Evolutionary conservation across 2,888 invertebrate species (phyloP).

Genomic region (Odontothrips loti): DNA sequence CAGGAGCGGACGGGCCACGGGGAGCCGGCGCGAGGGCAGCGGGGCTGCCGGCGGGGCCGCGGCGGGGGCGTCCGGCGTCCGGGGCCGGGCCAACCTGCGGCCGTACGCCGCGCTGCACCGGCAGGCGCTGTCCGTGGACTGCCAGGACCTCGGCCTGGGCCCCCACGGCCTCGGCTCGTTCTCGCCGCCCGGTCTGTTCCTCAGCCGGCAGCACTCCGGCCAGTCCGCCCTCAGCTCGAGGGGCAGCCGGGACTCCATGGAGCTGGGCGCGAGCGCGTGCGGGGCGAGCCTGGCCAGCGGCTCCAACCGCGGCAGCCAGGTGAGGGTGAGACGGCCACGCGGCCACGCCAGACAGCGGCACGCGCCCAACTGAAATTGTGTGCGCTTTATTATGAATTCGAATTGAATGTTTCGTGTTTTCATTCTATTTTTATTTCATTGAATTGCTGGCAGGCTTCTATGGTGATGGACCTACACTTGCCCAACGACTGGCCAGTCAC

Average conservation of each 20-base stretch:
- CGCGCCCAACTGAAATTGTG: no score
- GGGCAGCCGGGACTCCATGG: conserved; percentile 45
- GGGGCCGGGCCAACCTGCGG: conserved; percentile 57
- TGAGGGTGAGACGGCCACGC: no score
- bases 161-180: background rate
- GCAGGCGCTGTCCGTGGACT: conserved; percentile 79
- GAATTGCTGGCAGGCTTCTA: conserved; percentile 57
- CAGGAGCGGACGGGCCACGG: background rate
- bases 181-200: conserved; percentile 8
- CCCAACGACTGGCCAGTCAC: conserved; percentile 59
- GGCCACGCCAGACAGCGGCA: no score
- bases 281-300: conserved; percentile 35
- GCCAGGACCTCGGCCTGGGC: conserved; percentile 45
- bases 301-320: conserved; percentile 32
- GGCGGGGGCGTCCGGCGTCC: conserved; percentile 30
- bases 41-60: background rate
- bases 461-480: conserved; percentile 71
- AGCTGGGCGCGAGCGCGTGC: conserved; percentile 42
- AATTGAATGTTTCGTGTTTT: no score
- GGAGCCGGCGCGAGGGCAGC: conserved; percentile 30
- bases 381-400: no score
- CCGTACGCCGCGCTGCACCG: conserved; percentile 61
- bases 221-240: conserved; percentile 32
- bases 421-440: no score
- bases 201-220: conserved; percentile 38